Conservation (phyloP, 2,797 vertebrate genomes). For the Siniperca scherzeri region DNA sequence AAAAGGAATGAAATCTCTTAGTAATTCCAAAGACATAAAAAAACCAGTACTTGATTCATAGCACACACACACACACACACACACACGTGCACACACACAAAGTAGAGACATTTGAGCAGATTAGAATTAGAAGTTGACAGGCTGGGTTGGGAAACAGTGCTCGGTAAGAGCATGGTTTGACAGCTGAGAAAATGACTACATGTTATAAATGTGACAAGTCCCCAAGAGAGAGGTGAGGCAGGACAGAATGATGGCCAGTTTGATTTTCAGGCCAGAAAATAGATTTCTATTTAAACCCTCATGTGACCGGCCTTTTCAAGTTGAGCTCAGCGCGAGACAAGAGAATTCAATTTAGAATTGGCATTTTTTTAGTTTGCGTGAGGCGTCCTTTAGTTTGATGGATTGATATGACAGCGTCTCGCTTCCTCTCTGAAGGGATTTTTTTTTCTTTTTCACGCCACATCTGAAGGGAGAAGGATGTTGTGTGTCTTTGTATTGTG, state of each 20-base stretch:
- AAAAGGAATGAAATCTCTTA: slow-evolving; percentile 33
- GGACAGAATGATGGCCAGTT: slow-evolving; percentile 77
- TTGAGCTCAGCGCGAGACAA: slow-evolving; percentile 63
- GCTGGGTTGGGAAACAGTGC: slow-evolving; percentile 59
- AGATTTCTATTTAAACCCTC: slow-evolving; percentile 81
- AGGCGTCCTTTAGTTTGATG: slow-evolving; percentile 55
- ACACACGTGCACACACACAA: background rate
- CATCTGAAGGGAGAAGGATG: slow-evolving; percentile 52
- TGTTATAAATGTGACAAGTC: slow-evolving; percentile 84
- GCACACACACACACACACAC: slow-evolving; percentile 14
- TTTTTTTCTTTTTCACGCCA: slow-evolving; percentile 25
- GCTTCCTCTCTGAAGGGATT: slow-evolving; percentile 42
- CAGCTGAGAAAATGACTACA: slow-evolving; percentile 87
- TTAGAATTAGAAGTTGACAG: slow-evolving; percentile 72
- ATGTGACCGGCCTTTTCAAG: slow-evolving; percentile 78
- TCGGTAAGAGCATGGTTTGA: slow-evolving; percentile 75
- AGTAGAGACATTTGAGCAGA: slow-evolving; percentile 44
- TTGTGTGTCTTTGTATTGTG: slow-evolving; percentile 55
- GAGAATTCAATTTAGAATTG: slow-evolving; percentile 71
- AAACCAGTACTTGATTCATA: slow-evolving; percentile 20
- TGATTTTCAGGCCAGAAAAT: slow-evolving; percentile 83
- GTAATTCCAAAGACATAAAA: slow-evolving; percentile 36
- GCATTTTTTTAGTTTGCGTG: slow-evolving; percentile 55
- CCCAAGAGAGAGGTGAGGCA: slow-evolving; percentile 75
- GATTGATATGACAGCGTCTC: slow-evolving; percentile 67